These are phyloP conservation scores for Mimas tiliae DNA, from an alignment of 2,888 invertebrate species.

Conservation along the genomic window DNA sequence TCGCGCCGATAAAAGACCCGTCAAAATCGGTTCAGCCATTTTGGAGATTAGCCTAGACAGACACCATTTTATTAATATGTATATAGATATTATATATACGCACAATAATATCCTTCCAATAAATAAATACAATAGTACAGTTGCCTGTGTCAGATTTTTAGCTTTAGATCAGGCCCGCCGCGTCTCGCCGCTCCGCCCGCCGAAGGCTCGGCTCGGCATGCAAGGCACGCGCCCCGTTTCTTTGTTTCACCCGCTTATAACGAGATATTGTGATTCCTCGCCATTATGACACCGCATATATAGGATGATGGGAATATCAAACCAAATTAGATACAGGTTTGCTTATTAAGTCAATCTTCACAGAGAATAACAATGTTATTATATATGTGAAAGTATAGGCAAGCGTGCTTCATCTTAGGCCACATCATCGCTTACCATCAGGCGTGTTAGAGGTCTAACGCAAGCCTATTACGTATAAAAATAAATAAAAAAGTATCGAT, in stretches of 20 bases:
- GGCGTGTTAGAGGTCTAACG: too few relatives aligned
- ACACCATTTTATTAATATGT: too few relatives aligned
- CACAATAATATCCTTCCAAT: too few relatives aligned
- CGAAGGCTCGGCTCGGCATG: conserved; percentile 49
- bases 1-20: too few relatives aligned
- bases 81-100: too few relatives aligned
- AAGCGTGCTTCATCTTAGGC: too few relatives aligned
- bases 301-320: conserved; percentile 78
- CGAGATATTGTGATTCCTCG: conserved; percentile 82
- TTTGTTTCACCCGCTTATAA: conserved; percentile 80
- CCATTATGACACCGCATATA: conserved; percentile 78
- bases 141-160: conserved; percentile 8
- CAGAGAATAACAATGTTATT: conserved; percentile 63
- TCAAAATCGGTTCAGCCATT: too few relatives aligned
- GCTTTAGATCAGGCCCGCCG: conserved; percentile 18
- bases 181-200: background rate
- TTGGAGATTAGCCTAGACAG: too few relatives aligned
- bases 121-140: conserved; percentile 16
- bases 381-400: conserved; percentile 23
- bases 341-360: conserved; percentile 76
- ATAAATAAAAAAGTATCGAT: too few relatives aligned
- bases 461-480: too few relatives aligned
- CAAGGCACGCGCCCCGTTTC: conserved; percentile 72
- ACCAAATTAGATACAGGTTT: conserved; percentile 79
- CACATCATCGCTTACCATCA: too few relatives aligned